These are phyloP conservation scores for Drosophila subpulchrella DNA, from an alignment of 1,140 invertebrate genomes.

Conservation along the genomic window DNA sequence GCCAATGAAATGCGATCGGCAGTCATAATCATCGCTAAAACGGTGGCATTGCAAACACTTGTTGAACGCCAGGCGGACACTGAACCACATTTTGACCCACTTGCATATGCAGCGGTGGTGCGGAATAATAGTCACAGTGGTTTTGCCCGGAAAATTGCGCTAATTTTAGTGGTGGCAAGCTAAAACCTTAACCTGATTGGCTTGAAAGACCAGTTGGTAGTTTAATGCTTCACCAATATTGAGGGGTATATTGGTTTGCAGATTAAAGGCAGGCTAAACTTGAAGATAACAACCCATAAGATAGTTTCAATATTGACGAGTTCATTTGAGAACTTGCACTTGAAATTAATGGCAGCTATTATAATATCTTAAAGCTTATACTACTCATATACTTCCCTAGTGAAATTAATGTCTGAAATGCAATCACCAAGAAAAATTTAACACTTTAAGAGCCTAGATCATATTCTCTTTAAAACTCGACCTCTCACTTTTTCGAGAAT, in stretches of 20 bases:
- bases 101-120: constrained; percentile 8
- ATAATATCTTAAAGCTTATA: too few species aligned
- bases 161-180: constrained; percentile 25
- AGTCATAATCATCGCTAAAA: constrained; percentile 18
- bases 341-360: too few species aligned
- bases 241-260: constrained; percentile 10
- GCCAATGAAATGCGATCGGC: constrained; percentile 30
- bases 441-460: too few species aligned
- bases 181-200: constrained; percentile 68
- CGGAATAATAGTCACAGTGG: background rate
- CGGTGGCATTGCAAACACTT: constrained; percentile 29
- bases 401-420: too few species aligned
- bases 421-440: too few species aligned
- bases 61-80: constrained; percentile 28
- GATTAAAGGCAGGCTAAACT: background rate
- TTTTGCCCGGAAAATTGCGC: constrained; percentile 13
- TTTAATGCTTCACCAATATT: constrained; percentile 21
- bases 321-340: too few species aligned
- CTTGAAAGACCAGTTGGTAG: constrained; percentile 4
- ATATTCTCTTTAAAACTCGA: too few species aligned
- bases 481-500: too few species aligned
- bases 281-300: too few species aligned
- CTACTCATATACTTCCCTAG: too few species aligned
- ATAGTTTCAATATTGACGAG: too few species aligned
- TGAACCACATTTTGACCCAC: constrained; percentile 39